Evolutionary conservation across 2,113 vertebrate genomes (phyloP).

Genomic region (Myotis brandtii): DNA sequence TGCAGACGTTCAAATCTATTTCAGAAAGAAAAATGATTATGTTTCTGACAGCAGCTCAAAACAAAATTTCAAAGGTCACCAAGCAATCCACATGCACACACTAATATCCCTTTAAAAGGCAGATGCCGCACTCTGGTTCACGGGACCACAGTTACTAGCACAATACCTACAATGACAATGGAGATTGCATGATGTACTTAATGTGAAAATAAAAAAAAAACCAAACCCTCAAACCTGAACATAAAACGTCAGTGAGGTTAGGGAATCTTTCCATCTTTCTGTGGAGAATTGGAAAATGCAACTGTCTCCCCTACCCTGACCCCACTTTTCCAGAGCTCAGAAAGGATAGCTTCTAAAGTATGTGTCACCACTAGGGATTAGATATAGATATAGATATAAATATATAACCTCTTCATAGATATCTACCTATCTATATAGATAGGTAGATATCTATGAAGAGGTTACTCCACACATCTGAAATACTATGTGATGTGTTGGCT

Average conservation of each 20-base stretch:
- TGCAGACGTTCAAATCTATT: conserved; percentile 60
- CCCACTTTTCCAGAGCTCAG: not conserved
- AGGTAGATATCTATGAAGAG: not conserved
- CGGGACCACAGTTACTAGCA: not conserved
- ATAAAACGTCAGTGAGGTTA: not conserved
- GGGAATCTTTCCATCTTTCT: not conserved
- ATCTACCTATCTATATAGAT: too few relatives aligned
- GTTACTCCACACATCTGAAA: not conserved
- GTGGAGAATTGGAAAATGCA: not conserved
- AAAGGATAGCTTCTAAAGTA: not conserved
- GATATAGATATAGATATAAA: too few relatives aligned
- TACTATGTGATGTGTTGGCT: not conserved
- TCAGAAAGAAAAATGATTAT: conserved; percentile 68
- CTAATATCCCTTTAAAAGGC: conserved; percentile 44
- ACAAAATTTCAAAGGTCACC: conserved; percentile 71
- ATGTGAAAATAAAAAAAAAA: not conserved
- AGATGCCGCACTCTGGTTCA: not conserved
- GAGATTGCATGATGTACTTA: conserved; percentile 20
- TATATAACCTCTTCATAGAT: too few relatives aligned
- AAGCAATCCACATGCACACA: conserved; percentile 40
- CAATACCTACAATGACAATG: not conserved
- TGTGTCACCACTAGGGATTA: not conserved
- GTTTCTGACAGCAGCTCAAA: conserved; percentile 62
- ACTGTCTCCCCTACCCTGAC: not conserved
- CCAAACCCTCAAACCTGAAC: not conserved